Evolutionary conservation across 2,113 vertebrate genomes (phyloP).

Genomic region (Eptesicus fuscus): DNA sequence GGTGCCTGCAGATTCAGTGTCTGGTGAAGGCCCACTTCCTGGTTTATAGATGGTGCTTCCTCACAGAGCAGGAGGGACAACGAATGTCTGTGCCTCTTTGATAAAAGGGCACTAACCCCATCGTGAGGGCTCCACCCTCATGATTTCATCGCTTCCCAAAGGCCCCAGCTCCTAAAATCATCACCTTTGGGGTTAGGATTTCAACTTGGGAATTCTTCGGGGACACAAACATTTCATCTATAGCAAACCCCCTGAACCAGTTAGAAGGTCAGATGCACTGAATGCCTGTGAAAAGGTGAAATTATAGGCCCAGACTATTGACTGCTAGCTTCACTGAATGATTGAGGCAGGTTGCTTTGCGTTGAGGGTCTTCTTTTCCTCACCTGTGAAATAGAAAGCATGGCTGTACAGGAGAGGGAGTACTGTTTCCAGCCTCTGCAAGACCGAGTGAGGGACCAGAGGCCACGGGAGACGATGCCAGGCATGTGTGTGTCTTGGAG

Average conservation of each 20-base stretch:
- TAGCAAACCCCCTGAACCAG: not conserved
- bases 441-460: not conserved
- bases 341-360: not conserved
- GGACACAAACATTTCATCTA: not conserved
- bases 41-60: not conserved
- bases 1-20: too few relatives aligned
- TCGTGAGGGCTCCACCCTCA: not conserved
- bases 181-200: not conserved
- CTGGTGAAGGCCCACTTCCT: too few relatives aligned
- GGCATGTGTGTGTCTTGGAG: not conserved
- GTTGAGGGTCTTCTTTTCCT: not conserved
- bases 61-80: not conserved
- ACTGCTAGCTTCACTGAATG: not conserved
- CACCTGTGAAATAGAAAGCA: not conserved
- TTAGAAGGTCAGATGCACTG: not conserved
- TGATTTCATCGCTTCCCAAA: not conserved
- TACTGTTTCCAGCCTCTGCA: not conserved
- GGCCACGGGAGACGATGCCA: not conserved
- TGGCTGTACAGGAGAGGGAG: not conserved
- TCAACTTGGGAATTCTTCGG: not conserved
- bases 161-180: not conserved
- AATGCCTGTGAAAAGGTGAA: not conserved
- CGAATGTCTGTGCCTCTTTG: not conserved
- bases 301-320: not conserved
- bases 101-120: not conserved